Conservation (phyloP, 2,113 vertebrate genomes). For the Phainopepla nitens region DNA sequence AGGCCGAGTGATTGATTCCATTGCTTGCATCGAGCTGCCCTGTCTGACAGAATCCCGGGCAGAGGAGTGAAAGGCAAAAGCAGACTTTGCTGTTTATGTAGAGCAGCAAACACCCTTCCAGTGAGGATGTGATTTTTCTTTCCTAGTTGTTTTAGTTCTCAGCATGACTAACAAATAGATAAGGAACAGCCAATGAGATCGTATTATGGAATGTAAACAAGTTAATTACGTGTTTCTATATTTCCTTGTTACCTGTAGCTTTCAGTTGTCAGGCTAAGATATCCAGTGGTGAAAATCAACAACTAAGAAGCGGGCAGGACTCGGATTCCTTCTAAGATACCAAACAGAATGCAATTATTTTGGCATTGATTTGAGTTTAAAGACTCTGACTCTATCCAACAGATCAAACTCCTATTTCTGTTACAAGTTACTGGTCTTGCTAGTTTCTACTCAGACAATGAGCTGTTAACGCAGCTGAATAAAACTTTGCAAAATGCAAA, state of each 20-base stretch:
- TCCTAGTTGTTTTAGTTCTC: background rate
- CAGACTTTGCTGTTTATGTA: background rate
- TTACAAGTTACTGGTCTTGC: background rate
- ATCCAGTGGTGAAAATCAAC: background rate
- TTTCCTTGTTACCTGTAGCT: background rate
- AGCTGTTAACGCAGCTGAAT: background rate
- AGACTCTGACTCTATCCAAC: background rate
- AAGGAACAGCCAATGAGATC: background rate
- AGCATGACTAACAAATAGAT: background rate
- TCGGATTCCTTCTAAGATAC: background rate
- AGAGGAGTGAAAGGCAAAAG: background rate
- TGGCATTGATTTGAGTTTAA: background rate
- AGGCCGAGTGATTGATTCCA: fast-evolving
- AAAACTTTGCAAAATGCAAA: background rate
- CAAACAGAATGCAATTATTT: background rate
- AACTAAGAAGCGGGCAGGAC: background rate
- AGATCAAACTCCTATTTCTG: background rate
- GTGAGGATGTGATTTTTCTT: background rate
- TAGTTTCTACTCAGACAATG: background rate
- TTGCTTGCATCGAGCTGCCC: background rate
- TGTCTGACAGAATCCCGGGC: background rate
- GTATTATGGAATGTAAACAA: background rate
- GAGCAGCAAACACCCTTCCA: background rate
- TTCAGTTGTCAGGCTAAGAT: background rate
- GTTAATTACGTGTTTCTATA: background rate